A percentile compares a stretch with the other conserved stretches of the same genome.
phyloP scores from a whole-genome alignment of 2,888 invertebrate species.

The Terebella lapidaria region DNA sequence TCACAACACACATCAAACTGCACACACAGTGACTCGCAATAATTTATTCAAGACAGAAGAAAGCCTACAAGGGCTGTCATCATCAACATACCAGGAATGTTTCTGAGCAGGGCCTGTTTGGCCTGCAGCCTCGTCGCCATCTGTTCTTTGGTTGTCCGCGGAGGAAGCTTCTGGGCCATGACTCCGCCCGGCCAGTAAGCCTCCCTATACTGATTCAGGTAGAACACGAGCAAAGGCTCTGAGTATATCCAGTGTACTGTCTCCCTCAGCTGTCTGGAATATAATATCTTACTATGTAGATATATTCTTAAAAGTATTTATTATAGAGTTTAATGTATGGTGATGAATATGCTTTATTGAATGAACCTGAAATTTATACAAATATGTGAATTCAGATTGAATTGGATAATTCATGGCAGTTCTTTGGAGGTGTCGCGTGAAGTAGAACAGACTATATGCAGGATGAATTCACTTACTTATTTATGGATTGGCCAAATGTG shows the following conservation, averaged over 20 bases:
- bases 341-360: no score
- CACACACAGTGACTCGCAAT: no score
- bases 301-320: no score
- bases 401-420: no score
- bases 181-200: constrained; percentile 83
- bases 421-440: no score
- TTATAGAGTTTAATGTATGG: no score
- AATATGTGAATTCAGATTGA: no score
- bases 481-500: constrained; percentile 86
- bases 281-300: no score
- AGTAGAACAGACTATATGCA: no score
- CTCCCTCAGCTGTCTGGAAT: constrained; percentile 74
- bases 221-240: constrained; percentile 85
- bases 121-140: constrained; percentile 49
- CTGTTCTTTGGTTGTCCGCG: constrained; percentile 63
- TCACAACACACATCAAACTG: no score
- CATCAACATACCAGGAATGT: constrained; percentile 46
- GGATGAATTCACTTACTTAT: constrained; percentile 59
- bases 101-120: constrained; percentile 48
- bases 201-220: constrained; percentile 74
- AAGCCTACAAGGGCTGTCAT: not conserved
- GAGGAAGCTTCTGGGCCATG: constrained; percentile 57
- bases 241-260: constrained; percentile 82
- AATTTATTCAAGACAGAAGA: no score
- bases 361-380: no score